phyloP scores from a whole-genome alignment of 2,888 invertebrate species.

The Machimus atricapillus region DNA sequence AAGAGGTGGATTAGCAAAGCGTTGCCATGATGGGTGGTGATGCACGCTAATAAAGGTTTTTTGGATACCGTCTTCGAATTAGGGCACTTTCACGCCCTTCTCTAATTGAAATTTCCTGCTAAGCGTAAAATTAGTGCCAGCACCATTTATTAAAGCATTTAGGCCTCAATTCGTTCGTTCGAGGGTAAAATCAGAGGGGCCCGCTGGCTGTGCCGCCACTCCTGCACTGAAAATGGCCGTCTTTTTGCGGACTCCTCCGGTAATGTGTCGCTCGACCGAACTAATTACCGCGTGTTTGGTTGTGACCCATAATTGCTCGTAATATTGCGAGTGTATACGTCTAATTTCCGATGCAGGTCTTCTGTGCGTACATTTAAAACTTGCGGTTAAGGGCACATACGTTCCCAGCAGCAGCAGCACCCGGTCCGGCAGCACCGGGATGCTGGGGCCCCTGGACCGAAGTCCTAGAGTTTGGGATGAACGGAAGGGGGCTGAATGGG shows the following conservation, averaged over 20 bases:
- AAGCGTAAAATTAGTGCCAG: neutral
- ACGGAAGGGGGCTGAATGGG: neutral
- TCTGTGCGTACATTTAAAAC: conserved; percentile 31
- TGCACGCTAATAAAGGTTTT: neutral
- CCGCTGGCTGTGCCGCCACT: neutral
- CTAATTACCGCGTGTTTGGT: conserved; percentile 36
- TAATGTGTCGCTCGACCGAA: conserved; percentile 25
- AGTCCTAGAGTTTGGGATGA: neutral
- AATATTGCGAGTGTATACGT: conserved; percentile 28
- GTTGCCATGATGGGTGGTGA: neutral
- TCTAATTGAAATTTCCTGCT: neutral
- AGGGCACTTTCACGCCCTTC: neutral
- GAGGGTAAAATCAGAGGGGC: neutral
- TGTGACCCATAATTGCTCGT: conserved; percentile 34
- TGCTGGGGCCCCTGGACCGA: neutral
- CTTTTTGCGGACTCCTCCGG: conserved; percentile 11
- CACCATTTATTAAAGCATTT: neutral
- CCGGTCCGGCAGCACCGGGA: neutral
- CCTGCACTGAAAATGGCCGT: conserved; percentile 24
- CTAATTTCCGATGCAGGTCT: conserved; percentile 36
- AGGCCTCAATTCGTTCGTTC: neutral
- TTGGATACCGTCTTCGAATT: neutral
- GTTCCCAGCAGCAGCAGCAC: neutral
- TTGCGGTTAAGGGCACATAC: conserved; percentile 25
- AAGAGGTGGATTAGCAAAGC: neutral